Conservation (phyloP, 2,797 vertebrate genomes). For the Rhabdophis nuchalis region DNA sequence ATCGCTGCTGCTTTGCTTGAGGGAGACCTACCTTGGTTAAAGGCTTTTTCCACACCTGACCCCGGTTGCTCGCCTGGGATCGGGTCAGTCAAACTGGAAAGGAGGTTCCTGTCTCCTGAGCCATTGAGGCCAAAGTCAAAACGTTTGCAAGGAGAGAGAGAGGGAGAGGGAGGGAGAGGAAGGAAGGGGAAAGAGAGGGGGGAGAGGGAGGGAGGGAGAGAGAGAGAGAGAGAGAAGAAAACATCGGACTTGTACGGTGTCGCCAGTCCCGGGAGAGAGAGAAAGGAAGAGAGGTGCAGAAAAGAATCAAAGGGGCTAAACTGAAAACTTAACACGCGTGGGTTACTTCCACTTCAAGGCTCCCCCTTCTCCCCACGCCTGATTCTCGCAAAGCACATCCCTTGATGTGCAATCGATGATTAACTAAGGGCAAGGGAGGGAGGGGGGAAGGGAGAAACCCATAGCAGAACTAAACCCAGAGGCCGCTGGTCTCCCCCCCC, state of each 20-base stretch:
- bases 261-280: not conserved
- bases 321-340: constrained; percentile 85
- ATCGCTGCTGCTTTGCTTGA: not conserved
- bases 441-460: not conserved
- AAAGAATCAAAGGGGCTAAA: constrained; percentile 61
- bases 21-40: constrained; percentile 51
- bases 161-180: not conserved
- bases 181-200: too few species aligned
- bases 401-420: constrained; percentile 82
- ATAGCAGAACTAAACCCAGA: not conserved
- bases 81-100: constrained; percentile 5
- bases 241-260: constrained; percentile 23
- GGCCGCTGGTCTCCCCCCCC: not conserved
- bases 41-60: constrained; percentile 35
- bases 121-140: constrained; percentile 9
- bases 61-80: not conserved
- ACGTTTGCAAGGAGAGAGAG: not conserved
- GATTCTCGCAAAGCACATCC: constrained; percentile 70
- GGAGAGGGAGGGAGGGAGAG: too few species aligned
- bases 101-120: constrained; percentile 11
- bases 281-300: not conserved
- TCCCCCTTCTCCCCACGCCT: constrained; percentile 81
- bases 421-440: constrained; percentile 70
- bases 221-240: not conserved
- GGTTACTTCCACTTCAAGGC: constrained; percentile 85